A percentile compares a stretch with the other conserved stretches of the same genome.
phyloP scores from a whole-genome alignment of 2,797 vertebrate genomes.

The Cyclopterus lumpus region DNA sequence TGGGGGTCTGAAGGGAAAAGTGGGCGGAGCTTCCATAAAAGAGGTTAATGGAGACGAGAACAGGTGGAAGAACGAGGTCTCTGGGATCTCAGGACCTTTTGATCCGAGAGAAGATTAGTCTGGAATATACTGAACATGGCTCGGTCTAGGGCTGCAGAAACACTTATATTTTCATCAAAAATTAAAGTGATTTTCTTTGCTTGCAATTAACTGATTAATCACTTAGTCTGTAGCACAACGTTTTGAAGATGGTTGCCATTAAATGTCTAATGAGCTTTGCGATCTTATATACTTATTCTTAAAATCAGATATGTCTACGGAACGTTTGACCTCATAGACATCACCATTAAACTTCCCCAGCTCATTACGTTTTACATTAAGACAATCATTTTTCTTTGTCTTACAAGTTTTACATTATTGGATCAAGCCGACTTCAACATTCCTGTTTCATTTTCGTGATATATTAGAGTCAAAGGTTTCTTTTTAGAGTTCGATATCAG shows the following conservation, averaged over 20 bases:
- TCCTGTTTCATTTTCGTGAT: too few relatives aligned
- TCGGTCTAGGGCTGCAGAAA: neutral
- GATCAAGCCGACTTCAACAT: too few relatives aligned
- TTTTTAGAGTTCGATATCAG: too few relatives aligned
- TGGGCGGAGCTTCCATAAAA: slow-evolving; percentile 55
- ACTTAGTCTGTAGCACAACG: neutral
- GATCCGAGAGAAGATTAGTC: too few relatives aligned
- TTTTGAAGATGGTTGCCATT: neutral
- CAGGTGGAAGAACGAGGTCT: slow-evolving; percentile 4
- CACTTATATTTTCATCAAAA: neutral
- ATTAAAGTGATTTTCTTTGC: neutral
- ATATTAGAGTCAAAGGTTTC: too few relatives aligned
- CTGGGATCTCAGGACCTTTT: too few relatives aligned
- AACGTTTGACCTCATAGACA: neutral
- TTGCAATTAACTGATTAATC: neutral
- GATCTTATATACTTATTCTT: too few relatives aligned
- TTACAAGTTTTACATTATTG: too few relatives aligned
- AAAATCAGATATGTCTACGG: neutral
- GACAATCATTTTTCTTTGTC: neutral
- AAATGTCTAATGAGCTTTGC: too few relatives aligned
- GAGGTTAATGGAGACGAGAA: slow-evolving; percentile 58
- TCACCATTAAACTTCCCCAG: neutral
- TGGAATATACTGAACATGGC: neutral
- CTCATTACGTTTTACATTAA: neutral
- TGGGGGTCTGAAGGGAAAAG: slow-evolving; percentile 66